Percentiles rank a stretch among this genome's conserved stretches.
Conservation (phyloP, 2,797 vertebrate genomes). For the Falco berigora region DNA sequence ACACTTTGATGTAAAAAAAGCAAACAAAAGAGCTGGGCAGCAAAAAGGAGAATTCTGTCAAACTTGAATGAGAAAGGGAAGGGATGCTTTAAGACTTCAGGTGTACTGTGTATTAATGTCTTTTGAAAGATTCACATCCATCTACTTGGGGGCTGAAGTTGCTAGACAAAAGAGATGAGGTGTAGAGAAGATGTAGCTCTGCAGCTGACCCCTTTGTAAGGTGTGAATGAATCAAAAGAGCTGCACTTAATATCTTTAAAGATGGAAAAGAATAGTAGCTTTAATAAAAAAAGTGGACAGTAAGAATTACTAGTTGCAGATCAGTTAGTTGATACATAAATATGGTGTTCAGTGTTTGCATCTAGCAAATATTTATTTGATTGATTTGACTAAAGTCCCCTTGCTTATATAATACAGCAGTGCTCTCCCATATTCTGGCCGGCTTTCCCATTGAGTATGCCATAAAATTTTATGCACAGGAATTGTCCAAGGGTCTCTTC, state of each 20-base stretch:
- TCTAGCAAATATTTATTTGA: neutral
- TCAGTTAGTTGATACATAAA: neutral
- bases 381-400: neutral
- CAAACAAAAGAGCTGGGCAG: neutral
- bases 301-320: neutral
- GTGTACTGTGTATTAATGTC: neutral
- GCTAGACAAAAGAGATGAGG: neutral
- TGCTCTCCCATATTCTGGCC: neutral
- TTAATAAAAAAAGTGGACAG: neutral
- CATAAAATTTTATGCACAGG: neutral
- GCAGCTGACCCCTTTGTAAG: neutral
- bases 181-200: neutral
- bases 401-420: neutral
- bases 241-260: neutral
- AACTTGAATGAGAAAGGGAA: neutral
- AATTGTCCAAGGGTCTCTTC: neutral
- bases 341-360: neutral
- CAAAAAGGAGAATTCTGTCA: neutral
- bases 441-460: accelerated
- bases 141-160: neutral
- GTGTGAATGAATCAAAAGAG: neutral
- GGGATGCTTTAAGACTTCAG: neutral
- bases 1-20: neutral
- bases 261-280: neutral
- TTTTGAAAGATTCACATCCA: neutral